A percentile compares a stretch with the other conserved stretches of the same genome.
Conservation (phyloP, 1,140 invertebrate genomes). For the Drosophila virilis region DNA sequence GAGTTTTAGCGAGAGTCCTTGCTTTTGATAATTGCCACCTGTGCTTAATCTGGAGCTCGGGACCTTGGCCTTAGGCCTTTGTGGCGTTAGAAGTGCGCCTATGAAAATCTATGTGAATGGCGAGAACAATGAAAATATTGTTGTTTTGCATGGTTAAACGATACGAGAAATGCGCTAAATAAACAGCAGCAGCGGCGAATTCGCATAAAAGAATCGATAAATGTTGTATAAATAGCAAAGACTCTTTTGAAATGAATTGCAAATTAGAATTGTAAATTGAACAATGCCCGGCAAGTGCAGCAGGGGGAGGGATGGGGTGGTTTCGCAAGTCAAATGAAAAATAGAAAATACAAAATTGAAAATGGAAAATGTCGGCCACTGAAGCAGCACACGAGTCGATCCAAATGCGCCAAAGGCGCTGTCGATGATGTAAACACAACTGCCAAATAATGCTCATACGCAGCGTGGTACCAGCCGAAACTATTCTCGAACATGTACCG, state of each 20-base stretch:
- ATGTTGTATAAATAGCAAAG: constrained; percentile 70
- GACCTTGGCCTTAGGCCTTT: neutral
- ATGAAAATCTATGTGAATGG: neutral
- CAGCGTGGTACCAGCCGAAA: constrained; percentile 34
- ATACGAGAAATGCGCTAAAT: constrained; percentile 50
- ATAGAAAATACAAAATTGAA: constrained; percentile 4
- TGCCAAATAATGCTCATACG: constrained; percentile 52
- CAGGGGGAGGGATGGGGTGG: constrained; percentile 22
- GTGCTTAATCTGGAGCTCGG: neutral
- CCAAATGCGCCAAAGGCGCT: constrained; percentile 44
- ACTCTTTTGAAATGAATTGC: constrained; percentile 72
- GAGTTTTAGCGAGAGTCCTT: too few species aligned
- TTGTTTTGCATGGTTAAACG: constrained; percentile 26
- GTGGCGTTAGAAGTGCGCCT: too few species aligned
- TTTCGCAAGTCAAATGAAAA: constrained; percentile 36
- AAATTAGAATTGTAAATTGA: constrained; percentile 70
- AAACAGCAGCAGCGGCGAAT: constrained; percentile 60
- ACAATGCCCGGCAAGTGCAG: constrained; percentile 54
- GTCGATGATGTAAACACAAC: constrained; percentile 61
- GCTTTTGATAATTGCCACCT: too few species aligned
- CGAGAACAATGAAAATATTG: neutral
- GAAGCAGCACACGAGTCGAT: constrained; percentile 14
- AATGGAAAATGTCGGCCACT: constrained; percentile 31
- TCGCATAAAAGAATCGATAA: constrained; percentile 73
- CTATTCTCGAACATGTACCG: constrained; percentile 25